phyloP scores from a whole-genome alignment of 2,797 vertebrate genomes.

The Cephalopachus bancanus region DNA sequence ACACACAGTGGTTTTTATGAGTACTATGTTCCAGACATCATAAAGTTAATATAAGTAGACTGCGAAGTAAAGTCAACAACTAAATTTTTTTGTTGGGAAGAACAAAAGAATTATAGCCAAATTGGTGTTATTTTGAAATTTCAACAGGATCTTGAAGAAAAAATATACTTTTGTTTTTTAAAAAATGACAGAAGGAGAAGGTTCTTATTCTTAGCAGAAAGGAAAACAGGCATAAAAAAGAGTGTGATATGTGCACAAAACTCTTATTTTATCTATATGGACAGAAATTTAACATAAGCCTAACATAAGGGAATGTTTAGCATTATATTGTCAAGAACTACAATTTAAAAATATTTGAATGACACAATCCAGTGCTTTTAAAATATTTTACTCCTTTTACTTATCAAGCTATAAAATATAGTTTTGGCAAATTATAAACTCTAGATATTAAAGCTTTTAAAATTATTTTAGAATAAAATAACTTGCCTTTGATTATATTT shows the following conservation, averaged over 20 bases:
- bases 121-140: background rate
- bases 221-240: background rate
- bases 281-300: background rate
- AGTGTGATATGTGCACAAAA: background rate
- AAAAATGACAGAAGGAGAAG: background rate
- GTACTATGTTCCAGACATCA: background rate
- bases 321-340: background rate
- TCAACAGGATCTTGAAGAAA: background rate
- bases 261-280: background rate
- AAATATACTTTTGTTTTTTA: slow-evolving; percentile 5
- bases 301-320: background rate
- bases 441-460: background rate
- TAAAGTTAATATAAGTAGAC: background rate
- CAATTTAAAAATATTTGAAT: slow-evolving; percentile 18
- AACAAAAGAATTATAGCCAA: background rate
- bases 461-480: slow-evolving; percentile 48
- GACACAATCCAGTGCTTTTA: background rate
- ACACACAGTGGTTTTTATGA: background rate
- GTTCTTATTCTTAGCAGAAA: background rate
- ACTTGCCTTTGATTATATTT: background rate
- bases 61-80: background rate
- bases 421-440: background rate
- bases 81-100: background rate
- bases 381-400: slow-evolving; percentile 16
- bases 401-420: background rate